Base-by-base conservation (phyloP, 2,113 vertebrate species). In the Empidonax traillii region DNA sequence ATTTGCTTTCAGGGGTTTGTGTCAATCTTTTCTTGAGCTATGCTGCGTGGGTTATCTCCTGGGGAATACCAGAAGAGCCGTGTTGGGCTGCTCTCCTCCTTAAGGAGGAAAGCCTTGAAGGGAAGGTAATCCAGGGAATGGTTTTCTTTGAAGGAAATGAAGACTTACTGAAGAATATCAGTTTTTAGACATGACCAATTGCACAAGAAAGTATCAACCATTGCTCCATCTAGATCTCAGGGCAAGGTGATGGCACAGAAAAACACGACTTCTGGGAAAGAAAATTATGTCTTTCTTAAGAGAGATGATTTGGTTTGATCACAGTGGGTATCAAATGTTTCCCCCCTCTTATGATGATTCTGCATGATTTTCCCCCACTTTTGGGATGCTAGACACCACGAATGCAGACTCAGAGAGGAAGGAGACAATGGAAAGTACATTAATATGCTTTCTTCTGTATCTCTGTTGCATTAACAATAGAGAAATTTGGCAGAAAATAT, bases 311-410 rank as follows among this genome's bases (percentile, higher is more conserved):
- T 85, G 25, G 15, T 21, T 66, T 63, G 44, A 44, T 61, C 24
- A 30, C 21, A 33, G 14, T 41, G 7, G 16, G 15, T 62, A 58
- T 28, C 24, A 44, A 3, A 7, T 12, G 5, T 41, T 58, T 2
- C 1, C 16, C 37, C 28, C 58, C 53, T 65, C 10, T 49, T 28
- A 46, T 16, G 6, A 3, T 9, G 4, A 17, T 7, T 30, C 47
- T 75, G 16, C 4, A 2, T 4, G 3, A 22, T 39, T 1, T 1
- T 15, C 19, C 21, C n/a, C 24, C 4, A 14, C 0, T 0, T 86
- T 39, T 55, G 63, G 39, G 31, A 35, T 28, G 4, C 17, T 37
- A 41, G 21, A 53, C 37, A 88, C 20, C 51, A 58, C 2, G 15
- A 76, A 47, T 7, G 31, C 22, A 76, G 46, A 58, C 35, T 62